Base-by-base conservation (phyloP, 2,888 invertebrate species). In the Drosophila merina region DNA sequence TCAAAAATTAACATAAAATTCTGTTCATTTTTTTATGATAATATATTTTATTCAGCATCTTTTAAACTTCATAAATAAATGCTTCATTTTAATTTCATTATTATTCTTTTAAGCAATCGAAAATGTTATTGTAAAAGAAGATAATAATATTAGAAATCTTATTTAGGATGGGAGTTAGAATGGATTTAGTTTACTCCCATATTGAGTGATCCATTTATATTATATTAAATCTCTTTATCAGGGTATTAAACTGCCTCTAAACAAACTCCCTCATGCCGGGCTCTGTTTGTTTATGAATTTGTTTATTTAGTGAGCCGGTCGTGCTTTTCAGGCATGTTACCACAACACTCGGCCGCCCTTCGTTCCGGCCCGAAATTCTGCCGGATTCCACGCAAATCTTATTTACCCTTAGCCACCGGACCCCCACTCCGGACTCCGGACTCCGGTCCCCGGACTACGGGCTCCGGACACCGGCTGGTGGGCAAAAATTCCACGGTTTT, bases 301-400 rank as follows among this genome's bases (percentile, higher is more conserved):
- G 76, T 86, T 86, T 86, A 76, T 71, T 86, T 74, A 74, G 78
- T 77, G 66, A 75, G 63, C 55, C 60, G 70, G 62, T 71, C 79
- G 57, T 74, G 76, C 58, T 77, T 76, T 63, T 51, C 51, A 8
- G 36, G 40, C 49, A 60, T 64, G 54, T 59, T 54, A 40, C 51
- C 49, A 48, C 49, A 59, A 28, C 44, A 12, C 6, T 42, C 26
- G 4, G 10, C 55, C 31, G 50, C 33, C 20, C 20, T 20, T 42
- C 28, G 25, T 4, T 30, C 12, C 54, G n/a, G 6, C 30, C 48
- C 20, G 56, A 50, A 36, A 54, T 63, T 63, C 54, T 25, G 57
- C 52, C 42, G 57, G 49, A 62, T 52, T 77, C 63, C 83, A 72
- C 71, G 74, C 59, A 80, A 86, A 86, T 82, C 71, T 70, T 86